Percentiles rank a stretch among this genome's conserved stretches.
These are phyloP conservation scores for Stictonetta naevosa DNA, from an alignment of 2,113 vertebrate species.

Conservation along the genomic window DNA sequence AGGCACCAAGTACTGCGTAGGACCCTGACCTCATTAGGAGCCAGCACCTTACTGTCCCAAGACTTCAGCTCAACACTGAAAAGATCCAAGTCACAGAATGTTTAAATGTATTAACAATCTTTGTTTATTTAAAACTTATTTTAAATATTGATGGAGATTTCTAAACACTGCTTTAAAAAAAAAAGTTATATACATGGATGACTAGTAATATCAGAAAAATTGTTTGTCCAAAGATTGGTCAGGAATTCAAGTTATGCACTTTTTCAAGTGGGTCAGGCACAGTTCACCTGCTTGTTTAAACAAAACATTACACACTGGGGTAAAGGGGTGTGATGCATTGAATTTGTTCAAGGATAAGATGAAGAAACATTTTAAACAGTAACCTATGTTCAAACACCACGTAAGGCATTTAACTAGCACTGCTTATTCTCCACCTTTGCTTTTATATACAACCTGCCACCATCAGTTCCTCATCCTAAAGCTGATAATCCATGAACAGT, in stretches of 20 bases:
- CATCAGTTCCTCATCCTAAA: neutral
- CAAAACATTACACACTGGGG: neutral
- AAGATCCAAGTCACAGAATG: neutral
- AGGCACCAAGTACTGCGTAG: neutral
- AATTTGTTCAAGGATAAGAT: neutral
- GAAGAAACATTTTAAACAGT: slow-evolving; percentile 18
- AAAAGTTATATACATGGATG: neutral
- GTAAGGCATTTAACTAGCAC: neutral
- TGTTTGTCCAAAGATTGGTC: slow-evolving; percentile 25
- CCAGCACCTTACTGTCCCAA: neutral
- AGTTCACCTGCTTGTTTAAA: slow-evolving; percentile 73
- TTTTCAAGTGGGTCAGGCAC: slow-evolving; percentile 61
- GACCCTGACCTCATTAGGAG: accelerated
- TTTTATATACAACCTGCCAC: neutral
- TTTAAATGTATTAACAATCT: neutral
- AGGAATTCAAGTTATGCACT: slow-evolving; percentile 73
- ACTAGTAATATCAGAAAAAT: slow-evolving; percentile 28
- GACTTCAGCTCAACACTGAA: neutral
- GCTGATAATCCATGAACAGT: neutral
- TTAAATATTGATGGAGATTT: slow-evolving; percentile 19
- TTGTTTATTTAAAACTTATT: neutral
- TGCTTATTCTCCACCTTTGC: neutral
- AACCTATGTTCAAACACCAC: slow-evolving; percentile 26
- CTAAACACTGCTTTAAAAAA: slow-evolving; percentile 4
- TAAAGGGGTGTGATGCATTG: neutral